Evolutionary conservation across 2,888 invertebrate species (phyloP).

Genomic region (Ochlodes sylvanus): DNA sequence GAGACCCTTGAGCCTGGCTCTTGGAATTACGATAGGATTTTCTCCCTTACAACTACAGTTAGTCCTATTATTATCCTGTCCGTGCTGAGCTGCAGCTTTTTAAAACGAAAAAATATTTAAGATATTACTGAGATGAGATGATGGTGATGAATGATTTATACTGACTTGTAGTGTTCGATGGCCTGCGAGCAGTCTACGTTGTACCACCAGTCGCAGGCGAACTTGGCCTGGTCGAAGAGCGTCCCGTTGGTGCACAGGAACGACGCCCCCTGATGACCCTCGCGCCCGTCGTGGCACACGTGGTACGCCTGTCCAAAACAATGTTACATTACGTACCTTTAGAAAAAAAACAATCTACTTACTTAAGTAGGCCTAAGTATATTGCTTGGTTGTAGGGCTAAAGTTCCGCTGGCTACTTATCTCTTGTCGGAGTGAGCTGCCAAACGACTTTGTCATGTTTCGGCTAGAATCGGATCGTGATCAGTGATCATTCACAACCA

Average conservation of each 20-base stretch:
- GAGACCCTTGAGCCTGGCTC: slow-evolving; percentile 12
- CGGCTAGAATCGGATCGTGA: no score
- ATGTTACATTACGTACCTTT: no score
- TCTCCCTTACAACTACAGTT: neutral
- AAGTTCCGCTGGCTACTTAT: no score
- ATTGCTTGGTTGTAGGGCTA: no score
- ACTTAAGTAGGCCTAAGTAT: no score
- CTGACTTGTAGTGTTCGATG: slow-evolving; percentile 89
- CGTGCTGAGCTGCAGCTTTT: neutral
- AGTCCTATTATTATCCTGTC: neutral
- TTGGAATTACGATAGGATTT: neutral
- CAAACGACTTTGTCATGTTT: no score
- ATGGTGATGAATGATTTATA: slow-evolving; percentile 16
- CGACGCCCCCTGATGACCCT: slow-evolving; percentile 92
- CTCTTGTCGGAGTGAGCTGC: no score
- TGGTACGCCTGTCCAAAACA: slow-evolving; percentile 89
- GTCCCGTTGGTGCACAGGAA: slow-evolving; percentile 95
- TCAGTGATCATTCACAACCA: no score
- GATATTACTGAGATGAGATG: no score
- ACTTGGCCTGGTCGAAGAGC: slow-evolving; percentile 93
- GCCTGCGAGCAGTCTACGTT: slow-evolving; percentile 93
- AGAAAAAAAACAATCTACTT: no score
- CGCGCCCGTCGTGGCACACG: slow-evolving; percentile 94
- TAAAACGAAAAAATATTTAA: no score
- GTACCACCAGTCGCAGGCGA: slow-evolving; percentile 97